Evolutionary conservation across 2,113 vertebrate genomes (phyloP).

Genomic region (Carassius carassius): DNA sequence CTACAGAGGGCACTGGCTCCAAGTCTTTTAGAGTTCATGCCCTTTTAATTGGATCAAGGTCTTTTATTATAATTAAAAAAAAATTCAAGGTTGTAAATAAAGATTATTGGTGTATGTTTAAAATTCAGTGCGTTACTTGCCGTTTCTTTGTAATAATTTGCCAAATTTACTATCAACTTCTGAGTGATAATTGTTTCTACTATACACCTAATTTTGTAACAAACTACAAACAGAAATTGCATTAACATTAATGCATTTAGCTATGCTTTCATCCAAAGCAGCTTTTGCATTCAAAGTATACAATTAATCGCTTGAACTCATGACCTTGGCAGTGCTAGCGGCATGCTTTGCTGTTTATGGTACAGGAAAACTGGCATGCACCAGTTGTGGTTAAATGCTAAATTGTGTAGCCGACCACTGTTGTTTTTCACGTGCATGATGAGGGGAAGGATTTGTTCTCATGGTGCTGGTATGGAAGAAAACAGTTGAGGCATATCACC

Average conservation of each 20-base stretch:
- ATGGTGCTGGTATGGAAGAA: conserved; percentile 19
- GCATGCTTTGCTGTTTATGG: background rate
- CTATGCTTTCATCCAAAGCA: background rate
- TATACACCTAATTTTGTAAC: background rate
- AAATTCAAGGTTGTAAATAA: too few relatives aligned
- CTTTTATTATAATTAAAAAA: too few relatives aligned
- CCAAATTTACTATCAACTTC: too few relatives aligned
- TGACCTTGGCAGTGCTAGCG: background rate
- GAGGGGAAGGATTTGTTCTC: conserved; percentile 12
- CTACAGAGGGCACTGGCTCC: background rate
- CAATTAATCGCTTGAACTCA: background rate
- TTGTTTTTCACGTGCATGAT: conserved; percentile 3
- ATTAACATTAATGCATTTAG: background rate
- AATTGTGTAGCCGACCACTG: conserved; percentile 1
- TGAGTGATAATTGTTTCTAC: too few relatives aligned
- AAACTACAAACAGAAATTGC: background rate
- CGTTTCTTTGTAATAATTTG: too few relatives aligned
- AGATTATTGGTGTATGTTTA: too few relatives aligned
- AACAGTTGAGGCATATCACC: conserved; percentile 10
- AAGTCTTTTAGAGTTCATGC: background rate
- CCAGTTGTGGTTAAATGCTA: conserved; percentile 55
- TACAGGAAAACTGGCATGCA: conserved; percentile 18
- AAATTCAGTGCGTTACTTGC: too few relatives aligned
- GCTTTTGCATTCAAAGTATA: background rate
- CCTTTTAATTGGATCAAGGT: background rate